A percentile compares a stretch with the other conserved stretches of the same genome.
These are phyloP conservation scores for Mesocricetus auratus DNA, from an alignment of 2,113 vertebrate species.

Conservation along the genomic window DNA sequence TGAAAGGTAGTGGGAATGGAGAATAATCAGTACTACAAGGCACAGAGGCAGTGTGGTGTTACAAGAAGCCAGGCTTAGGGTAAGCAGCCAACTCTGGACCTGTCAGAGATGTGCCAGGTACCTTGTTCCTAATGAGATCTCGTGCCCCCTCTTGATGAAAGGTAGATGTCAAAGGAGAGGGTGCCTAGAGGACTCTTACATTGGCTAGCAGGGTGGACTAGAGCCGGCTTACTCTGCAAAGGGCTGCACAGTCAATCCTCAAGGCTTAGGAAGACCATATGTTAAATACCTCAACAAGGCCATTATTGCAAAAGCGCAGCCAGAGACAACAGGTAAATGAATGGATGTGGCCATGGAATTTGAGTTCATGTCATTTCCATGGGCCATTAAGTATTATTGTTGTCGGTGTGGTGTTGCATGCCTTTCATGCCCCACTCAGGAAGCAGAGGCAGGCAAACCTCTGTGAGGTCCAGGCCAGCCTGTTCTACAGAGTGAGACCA, in stretches of 20 bases:
- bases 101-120: not conserved
- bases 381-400: not conserved
- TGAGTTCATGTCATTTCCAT: not conserved
- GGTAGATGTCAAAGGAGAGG: not conserved
- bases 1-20: not conserved
- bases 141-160: not conserved
- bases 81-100: not conserved
- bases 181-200: not conserved
- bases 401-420: not conserved
- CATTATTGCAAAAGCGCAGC: not conserved
- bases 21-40: not conserved
- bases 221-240: not conserved
- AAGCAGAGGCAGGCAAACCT: not conserved
- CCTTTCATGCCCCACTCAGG: not conserved
- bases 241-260: not conserved
- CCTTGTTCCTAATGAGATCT: not conserved
- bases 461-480: not conserved
- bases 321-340: not conserved
- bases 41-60: not conserved
- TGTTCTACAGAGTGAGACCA: not conserved
- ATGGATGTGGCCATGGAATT: not conserved
- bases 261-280: not conserved
- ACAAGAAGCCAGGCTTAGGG: not conserved
- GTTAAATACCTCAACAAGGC: not conserved
- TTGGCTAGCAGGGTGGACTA: not conserved